Conservation (phyloP, 1,140 invertebrate genomes). For the Diorhabda carinulata region DNA sequence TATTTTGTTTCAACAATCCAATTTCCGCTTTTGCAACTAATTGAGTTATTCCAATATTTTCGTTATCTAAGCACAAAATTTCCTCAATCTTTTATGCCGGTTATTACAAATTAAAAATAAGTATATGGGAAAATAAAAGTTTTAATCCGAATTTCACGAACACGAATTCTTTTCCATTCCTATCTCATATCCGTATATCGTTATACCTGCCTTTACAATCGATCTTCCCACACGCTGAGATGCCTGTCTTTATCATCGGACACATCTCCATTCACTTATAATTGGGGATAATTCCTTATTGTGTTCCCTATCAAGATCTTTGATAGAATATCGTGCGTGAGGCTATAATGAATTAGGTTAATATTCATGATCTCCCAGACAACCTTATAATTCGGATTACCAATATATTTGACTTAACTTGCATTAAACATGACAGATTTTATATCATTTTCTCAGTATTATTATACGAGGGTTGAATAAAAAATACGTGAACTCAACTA, state of each 20-base stretch:
- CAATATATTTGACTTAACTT: too few species aligned
- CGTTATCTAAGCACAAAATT: too few species aligned
- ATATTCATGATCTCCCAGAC: background rate
- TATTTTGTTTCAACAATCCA: too few species aligned
- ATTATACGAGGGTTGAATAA: too few species aligned
- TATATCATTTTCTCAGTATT: too few species aligned
- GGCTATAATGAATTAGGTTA: background rate
- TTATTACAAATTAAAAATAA: too few species aligned
- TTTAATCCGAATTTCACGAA: background rate
- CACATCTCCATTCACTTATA: constrained; percentile 35
- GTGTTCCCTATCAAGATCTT: constrained; percentile 25
- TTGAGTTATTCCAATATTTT: too few species aligned
- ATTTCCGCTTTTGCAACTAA: too few species aligned
- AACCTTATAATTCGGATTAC: background rate
- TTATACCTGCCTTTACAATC: background rate
- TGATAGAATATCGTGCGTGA: constrained; percentile 1
- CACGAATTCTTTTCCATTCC: background rate
- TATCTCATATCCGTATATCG: constrained; percentile 2
- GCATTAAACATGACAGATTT: too few species aligned
- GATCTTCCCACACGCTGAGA: background rate
- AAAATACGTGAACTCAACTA: too few species aligned
- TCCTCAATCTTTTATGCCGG: too few species aligned
- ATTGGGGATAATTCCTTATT: constrained; percentile 36
- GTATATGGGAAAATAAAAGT: background rate
- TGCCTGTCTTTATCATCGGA: constrained; percentile 23